Percentiles rank a stretch among this genome's conserved stretches.
These are phyloP conservation scores for Achroia grisella DNA, from an alignment of 1,140 invertebrate species.

Conservation along the genomic window DNA sequence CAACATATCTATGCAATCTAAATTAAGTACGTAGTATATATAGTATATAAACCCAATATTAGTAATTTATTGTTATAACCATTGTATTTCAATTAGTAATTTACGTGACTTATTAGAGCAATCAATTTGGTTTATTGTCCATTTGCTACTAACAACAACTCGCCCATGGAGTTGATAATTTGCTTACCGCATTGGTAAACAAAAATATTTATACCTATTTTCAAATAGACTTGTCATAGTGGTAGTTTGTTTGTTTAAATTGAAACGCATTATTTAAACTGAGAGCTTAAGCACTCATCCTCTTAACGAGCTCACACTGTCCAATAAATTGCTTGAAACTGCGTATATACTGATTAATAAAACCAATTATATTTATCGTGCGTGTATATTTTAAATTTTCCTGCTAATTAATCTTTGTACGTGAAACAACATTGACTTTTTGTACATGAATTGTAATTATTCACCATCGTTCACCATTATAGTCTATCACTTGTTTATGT, in stretches of 20 bases:
- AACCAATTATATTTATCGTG: slow-evolving; percentile 42
- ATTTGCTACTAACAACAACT: too few relatives aligned
- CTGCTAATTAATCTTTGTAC: slow-evolving; percentile 27
- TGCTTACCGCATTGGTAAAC: background rate
- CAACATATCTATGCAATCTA: too few relatives aligned
- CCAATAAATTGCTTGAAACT: slow-evolving; percentile 55
- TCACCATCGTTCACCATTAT: too few relatives aligned
- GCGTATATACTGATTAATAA: slow-evolving; percentile 50
- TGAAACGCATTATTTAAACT: slow-evolving; percentile 43
- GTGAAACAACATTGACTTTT: slow-evolving; percentile 11
- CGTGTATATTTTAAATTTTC: slow-evolving; percentile 37
- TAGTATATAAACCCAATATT: too few relatives aligned
- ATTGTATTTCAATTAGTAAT: too few relatives aligned
- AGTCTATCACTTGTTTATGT: too few relatives aligned
- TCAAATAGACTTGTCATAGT: background rate
- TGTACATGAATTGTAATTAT: background rate
- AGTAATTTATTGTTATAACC: too few relatives aligned
- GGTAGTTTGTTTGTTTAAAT: slow-evolving; percentile 13
- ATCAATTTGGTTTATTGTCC: too few relatives aligned
- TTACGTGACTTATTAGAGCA: too few relatives aligned
- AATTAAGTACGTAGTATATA: too few relatives aligned
- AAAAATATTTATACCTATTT: background rate
- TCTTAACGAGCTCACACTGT: slow-evolving; percentile 49
- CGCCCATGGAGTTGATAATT: background rate
- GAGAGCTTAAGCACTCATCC: slow-evolving; percentile 50